Conservation (phyloP, 2,797 vertebrate species). For the Meriones psammophilus region DNA sequence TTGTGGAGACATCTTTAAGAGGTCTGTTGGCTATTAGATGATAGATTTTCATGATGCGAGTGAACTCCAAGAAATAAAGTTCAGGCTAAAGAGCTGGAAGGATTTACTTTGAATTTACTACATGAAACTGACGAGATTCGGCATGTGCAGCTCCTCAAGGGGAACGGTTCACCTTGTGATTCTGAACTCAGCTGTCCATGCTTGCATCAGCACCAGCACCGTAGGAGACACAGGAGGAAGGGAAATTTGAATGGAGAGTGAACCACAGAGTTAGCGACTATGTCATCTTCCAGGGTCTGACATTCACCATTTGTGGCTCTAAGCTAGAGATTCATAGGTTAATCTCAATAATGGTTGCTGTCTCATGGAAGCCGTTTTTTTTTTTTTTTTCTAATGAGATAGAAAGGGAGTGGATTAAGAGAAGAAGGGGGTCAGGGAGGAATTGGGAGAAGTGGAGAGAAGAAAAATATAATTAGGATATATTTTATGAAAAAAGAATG, state of each 20-base stretch:
- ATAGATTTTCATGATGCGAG: neutral
- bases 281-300: neutral
- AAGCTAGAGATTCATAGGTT: neutral
- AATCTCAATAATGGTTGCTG: neutral
- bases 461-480: neutral
- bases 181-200: neutral
- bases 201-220: neutral
- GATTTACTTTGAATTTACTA: conserved; percentile 7
- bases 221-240: neutral
- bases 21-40: neutral
- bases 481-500: neutral
- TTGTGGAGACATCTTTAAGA: neutral
- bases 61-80: conserved; percentile 7
- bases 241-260: conserved; percentile 12
- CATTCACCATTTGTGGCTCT: neutral
- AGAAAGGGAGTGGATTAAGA: neutral
- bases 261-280: neutral
- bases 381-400: neutral
- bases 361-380: neutral
- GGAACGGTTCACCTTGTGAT: neutral
- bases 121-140: neutral
- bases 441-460: neutral
- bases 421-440: fast-evolving
- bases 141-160: neutral
- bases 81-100: conserved; percentile 19